phyloP scores from a whole-genome alignment of 2,113 vertebrate genomes.

The Amblyopsis rosae region DNA sequence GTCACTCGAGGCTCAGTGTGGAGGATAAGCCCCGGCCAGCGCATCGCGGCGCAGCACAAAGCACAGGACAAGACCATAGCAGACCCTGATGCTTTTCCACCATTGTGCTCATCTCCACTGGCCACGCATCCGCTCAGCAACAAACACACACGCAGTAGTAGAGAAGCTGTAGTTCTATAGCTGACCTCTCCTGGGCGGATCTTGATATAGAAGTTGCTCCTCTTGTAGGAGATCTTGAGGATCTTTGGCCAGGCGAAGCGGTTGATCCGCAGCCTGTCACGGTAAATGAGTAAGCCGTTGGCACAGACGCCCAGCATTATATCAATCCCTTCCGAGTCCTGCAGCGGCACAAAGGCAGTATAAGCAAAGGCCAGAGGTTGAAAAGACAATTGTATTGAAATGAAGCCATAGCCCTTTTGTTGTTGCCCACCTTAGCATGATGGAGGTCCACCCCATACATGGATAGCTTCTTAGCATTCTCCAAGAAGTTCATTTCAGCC shows the following conservation, averaged over 20 bases:
- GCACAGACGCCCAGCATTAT: slow-evolving; percentile 98
- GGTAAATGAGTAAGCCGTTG: slow-evolving; percentile 95
- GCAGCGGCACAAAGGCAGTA: slow-evolving; percentile 16
- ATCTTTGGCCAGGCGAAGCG: slow-evolving; percentile 99
- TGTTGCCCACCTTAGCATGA: slow-evolving; percentile 89
- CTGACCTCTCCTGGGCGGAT: slow-evolving; percentile 94
- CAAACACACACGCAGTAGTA: not conserved
- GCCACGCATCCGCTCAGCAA: not conserved
- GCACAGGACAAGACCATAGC: slow-evolving; percentile 13
- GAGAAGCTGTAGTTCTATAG: not conserved
- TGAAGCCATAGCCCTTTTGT: not conserved
- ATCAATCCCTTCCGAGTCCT: slow-evolving; percentile 98
- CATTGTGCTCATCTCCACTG: slow-evolving; percentile 5
- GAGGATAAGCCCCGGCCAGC: slow-evolving; percentile 35
- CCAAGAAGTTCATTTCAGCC: slow-evolving; percentile 97
- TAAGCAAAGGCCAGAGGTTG: slow-evolving; percentile 7
- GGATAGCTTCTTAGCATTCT: slow-evolving; percentile 98
- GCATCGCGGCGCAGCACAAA: slow-evolving; percentile 30
- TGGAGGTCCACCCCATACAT: slow-evolving; percentile 99
- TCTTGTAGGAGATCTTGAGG: slow-evolving; percentile 99
- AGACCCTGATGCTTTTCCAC: slow-evolving; percentile 21
- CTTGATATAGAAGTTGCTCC: slow-evolving; percentile 99
- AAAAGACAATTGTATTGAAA: not conserved
- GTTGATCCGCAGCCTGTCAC: slow-evolving; percentile 96
- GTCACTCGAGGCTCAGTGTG: slow-evolving; percentile 57